Evolutionary conservation across 2,113 vertebrate species (phyloP).

Genomic region (Ciconia boyciana): DNA sequence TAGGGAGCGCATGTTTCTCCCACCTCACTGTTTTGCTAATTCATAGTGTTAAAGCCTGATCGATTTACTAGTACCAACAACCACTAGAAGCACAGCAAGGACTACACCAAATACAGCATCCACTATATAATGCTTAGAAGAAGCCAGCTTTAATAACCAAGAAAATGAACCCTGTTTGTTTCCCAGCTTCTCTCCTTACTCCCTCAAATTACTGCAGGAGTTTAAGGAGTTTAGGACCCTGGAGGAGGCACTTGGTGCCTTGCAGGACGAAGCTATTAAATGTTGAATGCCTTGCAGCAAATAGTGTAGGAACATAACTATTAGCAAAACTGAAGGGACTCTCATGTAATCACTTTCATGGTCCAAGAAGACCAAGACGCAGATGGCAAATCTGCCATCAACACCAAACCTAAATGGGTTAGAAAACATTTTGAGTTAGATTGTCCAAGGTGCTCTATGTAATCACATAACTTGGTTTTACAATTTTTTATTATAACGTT

Average conservation of each 20-base stretch:
- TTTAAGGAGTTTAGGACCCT: not conserved
- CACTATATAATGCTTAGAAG: not conserved
- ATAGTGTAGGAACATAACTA: not conserved
- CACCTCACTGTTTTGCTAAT: not conserved
- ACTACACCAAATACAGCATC: not conserved
- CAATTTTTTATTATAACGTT: not conserved
- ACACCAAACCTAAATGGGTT: not conserved
- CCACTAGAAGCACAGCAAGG: not conserved
- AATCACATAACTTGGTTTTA: not conserved
- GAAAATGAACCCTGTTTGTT: not conserved
- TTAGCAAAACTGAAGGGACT: not conserved
- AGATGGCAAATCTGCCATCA: not conserved
- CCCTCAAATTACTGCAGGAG: not conserved
- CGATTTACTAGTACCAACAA: not conserved
- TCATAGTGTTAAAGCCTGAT: not conserved
- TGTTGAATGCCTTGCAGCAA: not conserved
- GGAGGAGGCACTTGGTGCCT: not conserved
- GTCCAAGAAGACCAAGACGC: not conserved
- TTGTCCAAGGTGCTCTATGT: not conserved
- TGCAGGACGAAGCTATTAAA: not conserved
- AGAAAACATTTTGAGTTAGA: not conserved
- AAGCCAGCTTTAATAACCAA: not conserved
- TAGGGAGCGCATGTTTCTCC: not conserved
- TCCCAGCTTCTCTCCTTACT: not conserved
- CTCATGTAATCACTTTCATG: not conserved